Base-by-base conservation (phyloP, 1,140 invertebrate species). In the Proales similis region DNA sequence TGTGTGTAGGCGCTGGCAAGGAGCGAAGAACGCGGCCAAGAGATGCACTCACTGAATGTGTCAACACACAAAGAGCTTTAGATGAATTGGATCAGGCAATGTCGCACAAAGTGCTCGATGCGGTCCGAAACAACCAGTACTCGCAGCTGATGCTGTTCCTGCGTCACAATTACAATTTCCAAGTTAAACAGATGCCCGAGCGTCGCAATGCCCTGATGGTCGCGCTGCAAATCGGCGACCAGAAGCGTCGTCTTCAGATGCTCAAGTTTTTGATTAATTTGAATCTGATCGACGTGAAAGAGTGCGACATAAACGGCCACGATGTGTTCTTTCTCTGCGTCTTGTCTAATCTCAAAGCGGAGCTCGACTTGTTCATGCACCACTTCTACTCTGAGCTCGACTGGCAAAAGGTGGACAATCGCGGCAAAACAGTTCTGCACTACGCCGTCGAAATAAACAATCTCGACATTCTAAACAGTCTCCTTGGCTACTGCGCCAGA, bases 91-190 rank as follows among this genome's bases (percentile, higher is more conserved):
- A n/a, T 20, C 38, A 29, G n/a, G 46, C 7, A 20, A 49, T 57
- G 51, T 57, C 51, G 30, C 20, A 42, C 14, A 24, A 19, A 42
- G 45, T 57, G 30, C 39, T 57, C 12, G 51, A 57, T 39, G 51
- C 51, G 26, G 32, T 57, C 24, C 20, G 29, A 42, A 57, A 57
- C 20, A 57, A 42, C 11, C 51, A 57, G 27, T 57, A 57, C 20
- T 42, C 33, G 6, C 36, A 57, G 45, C 45, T 57, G 36, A 36
- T 57, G 14, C 32, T 57, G 22, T 57, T 57, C 51, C 39, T 57
- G 51, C 33, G 51, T 5, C 51, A 57, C 24, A 57, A 42, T 26
- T 57, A 57, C 51, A 57, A 57, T 57, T 57, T 57, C 45, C 39
- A 42, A 57, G 45, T 57, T 27, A 57, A 57, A 57, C 22, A 33